Evolutionary conservation across 2,888 invertebrate species (phyloP), one percentile per base, ranked within the genome.

Genomic region (Ditula angustiorana): DNA sequence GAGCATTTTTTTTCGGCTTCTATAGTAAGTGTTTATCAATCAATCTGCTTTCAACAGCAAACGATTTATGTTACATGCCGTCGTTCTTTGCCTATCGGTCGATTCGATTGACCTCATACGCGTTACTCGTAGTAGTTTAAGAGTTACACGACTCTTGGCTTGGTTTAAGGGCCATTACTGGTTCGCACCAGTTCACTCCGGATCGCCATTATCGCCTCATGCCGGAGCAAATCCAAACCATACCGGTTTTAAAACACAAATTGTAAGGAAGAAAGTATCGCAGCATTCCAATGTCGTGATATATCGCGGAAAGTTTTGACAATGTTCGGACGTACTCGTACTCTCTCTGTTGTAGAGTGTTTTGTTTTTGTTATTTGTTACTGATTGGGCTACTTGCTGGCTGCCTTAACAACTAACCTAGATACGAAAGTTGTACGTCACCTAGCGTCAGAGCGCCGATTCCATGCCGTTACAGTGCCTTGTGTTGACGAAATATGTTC

Each of bases 181-280:
- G 64, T 53, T 37, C 13, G 21, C 58, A 53, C 64, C 52, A 46
- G 64, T 53, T 63, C 5, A 21, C 57, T 35, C 50, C 63, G 57
- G 52, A 52, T 30, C 46, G 46, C 24, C 23, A 52, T 50, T 53
- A 47, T 23, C 52, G 50, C 46, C 46, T 49, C 57, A 23, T 67
- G 24, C 64, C 61, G 69, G 55, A 69, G 67, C 60, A 65, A 68
- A 73, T 71, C 66, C 68, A 71, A 70, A 60, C 62, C 62, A 61
- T 63, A 72, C 69, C 69, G 71, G 72, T 74, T 77, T 66, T 68
- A 47, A 61, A 64, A 60, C 62, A 63, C 66, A 64, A 63, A 66
- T 58, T 70, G 66, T 61, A 65, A 69, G 61, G 62, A 64, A 62
- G 62, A 66, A 62, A 66, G 70, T 69, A 68, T 65, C 66, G 59